Evolutionary conservation across 2,888 invertebrate genomes (phyloP), one percentile per base, ranked within the genome.

Genomic region (Dexiosoma caninum): DNA sequence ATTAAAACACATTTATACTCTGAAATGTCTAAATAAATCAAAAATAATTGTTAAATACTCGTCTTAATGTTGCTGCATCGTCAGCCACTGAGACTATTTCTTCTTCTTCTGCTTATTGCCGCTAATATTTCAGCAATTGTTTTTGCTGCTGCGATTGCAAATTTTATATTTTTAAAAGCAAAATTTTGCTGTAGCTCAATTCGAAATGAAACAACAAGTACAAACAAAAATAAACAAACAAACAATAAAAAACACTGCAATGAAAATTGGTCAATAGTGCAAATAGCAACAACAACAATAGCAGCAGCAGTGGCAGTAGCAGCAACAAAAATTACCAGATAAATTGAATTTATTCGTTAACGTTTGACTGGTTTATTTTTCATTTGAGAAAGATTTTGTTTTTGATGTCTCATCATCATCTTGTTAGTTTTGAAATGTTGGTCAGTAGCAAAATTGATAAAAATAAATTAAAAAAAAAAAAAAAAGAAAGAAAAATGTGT

Each of bases 251-350:
- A 78, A 60, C 71, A 66, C 37, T 46, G 64, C 44, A 49, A 64
- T 14, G 46, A 67, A 80, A 71, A 80, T 80, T 80, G 80, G 80
- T 80, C 80, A 80, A 80, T 80, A 76, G 76, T 76, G 66, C 75
- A 80, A 80, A 66, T 66, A 53, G 44, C 27, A 66, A 57, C 57
- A 70, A 49, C 21, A 62, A 21, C 35, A 40, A 21, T 44, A 44
- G 12, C 42, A 60, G 10, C 10, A 51, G 7, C 30, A 37, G 19
- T 1, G 7, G n/a, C 23, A 64, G 46, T 10, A 35, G 10, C 62
- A 55, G 27, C n/a, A 35, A 14, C 7, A 23, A 7, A 42, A 42
- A 16, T 32, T 14, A 42, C 30, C 16, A 60, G 23, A 42, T 44
- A 62, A 59, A 46, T 51, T 32, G 42, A 53, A 59, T 78, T 64